A percentile compares a stretch with the other conserved stretches of the same genome.
Evolutionary conservation across 1,140 invertebrate species (phyloP).

Genomic region (Aleiodes sp.): DNA sequence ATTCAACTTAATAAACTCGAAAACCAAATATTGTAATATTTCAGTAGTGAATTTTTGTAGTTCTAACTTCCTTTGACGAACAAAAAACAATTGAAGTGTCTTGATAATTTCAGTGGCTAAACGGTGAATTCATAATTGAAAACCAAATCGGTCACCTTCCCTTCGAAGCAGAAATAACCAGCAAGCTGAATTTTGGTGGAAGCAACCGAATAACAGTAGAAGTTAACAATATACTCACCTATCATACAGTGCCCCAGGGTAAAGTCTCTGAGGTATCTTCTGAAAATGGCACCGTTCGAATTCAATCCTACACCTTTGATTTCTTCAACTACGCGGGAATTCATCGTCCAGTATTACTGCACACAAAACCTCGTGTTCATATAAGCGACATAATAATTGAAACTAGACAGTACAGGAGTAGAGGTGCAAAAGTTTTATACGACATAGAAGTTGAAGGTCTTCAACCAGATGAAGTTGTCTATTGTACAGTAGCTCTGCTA

Average conservation of each 20-base stretch:
- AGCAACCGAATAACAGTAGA: slow-evolving; percentile 90
- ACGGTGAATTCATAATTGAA: slow-evolving; percentile 78
- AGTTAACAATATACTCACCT: slow-evolving; percentile 90
- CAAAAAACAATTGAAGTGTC: too few relatives aligned
- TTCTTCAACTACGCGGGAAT: slow-evolving; percentile 99
- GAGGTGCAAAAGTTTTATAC: slow-evolving; percentile 66
- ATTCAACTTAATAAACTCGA: too few relatives aligned
- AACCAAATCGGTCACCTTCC: slow-evolving; percentile 97
- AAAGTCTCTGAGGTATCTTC: slow-evolving; percentile 69
- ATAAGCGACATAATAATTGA: slow-evolving; percentile 86
- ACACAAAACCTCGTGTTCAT: slow-evolving; percentile 85
- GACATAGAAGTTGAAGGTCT: slow-evolving; percentile 58
- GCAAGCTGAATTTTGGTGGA: slow-evolving; percentile 72
- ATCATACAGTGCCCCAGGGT: slow-evolving; percentile 86
- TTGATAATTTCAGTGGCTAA: slow-evolving; percentile 88
- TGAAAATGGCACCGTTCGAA: slow-evolving; percentile 74
- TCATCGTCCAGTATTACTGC: slow-evolving; percentile 85
- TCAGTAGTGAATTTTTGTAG: too few relatives aligned
- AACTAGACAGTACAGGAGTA: slow-evolving; percentile 72
- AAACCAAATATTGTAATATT: too few relatives aligned
- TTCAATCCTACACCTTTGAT: slow-evolving; percentile 89
- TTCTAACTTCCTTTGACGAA: too few relatives aligned
- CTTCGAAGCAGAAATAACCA: slow-evolving; percentile 88
- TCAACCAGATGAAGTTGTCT: slow-evolving; percentile 51
- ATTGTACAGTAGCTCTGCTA: slow-evolving; percentile 62